Evolutionary conservation across 2,113 vertebrate genomes (phyloP).

Genomic region (Blennius ocellaris): DNA sequence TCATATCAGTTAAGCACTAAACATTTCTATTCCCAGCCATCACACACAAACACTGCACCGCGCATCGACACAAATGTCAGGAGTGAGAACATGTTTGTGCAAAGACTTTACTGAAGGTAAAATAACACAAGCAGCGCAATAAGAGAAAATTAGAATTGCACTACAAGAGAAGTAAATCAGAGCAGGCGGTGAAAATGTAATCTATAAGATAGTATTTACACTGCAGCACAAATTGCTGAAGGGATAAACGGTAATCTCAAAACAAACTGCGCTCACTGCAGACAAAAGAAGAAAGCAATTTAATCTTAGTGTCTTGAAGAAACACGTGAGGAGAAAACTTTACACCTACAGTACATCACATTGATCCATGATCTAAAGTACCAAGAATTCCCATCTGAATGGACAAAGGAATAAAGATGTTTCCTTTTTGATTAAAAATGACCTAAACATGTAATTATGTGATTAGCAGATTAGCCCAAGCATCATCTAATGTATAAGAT

Average conservation of each 20-base stretch:
- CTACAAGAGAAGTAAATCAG: neutral
- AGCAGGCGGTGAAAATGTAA: constrained; percentile 4
- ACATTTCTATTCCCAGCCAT: neutral
- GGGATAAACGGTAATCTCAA: neutral
- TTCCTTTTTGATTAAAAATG: no score
- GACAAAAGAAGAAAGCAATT: neutral
- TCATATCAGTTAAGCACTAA: neutral
- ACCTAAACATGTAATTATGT: no score
- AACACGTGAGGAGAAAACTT: neutral
- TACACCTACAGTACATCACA: neutral
- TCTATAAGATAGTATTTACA: constrained; percentile 1
- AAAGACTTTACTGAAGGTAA: neutral
- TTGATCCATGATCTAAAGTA: neutral
- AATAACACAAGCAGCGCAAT: neutral
- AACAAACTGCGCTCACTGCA: neutral
- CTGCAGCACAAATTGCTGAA: neutral
- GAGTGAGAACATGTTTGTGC: neutral
- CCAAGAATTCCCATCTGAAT: no score
- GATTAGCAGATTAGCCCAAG: no score
- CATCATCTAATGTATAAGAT: no score
- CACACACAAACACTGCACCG: neutral
- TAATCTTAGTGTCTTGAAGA: neutral
- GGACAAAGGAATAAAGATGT: no score
- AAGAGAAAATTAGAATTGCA: neutral
- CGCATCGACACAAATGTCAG: neutral